These are phyloP conservation scores for Myotis daubentonii DNA, from an alignment of 2,797 vertebrate species.

Conservation along the genomic window DNA sequence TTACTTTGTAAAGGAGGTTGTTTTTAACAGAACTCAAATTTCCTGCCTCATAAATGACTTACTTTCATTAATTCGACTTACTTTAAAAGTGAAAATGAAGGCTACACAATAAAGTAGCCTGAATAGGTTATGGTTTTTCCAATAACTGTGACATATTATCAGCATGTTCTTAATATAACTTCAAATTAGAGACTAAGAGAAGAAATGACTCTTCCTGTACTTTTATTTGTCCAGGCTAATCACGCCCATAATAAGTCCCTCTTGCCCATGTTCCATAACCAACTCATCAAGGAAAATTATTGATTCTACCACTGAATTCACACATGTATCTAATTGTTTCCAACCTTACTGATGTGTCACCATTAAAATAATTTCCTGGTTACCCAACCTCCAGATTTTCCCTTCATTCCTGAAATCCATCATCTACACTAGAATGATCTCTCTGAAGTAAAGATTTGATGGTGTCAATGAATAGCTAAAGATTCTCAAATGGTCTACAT, in stretches of 20 bases:
- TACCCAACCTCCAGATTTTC: background rate
- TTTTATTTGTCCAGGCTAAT: background rate
- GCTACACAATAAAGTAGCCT: background rate
- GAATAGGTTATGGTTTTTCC: background rate
- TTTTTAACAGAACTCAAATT: background rate
- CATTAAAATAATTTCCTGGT: background rate
- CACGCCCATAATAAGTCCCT: background rate
- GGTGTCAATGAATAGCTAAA: background rate
- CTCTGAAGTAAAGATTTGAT: background rate
- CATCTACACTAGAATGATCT: background rate
- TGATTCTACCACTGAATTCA: background rate
- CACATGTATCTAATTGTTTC: background rate
- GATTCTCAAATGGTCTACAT: background rate
- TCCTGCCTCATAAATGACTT: background rate
- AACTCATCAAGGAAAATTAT: background rate
- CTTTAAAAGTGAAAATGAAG: background rate
- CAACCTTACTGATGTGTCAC: background rate
- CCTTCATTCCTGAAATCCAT: background rate
- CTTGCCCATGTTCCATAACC: background rate
- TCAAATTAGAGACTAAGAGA: background rate
- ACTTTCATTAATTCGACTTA: background rate
- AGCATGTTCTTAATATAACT: background rate
- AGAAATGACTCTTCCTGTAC: background rate
- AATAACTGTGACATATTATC: background rate
- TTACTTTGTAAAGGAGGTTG: background rate